Percentiles rank a stretch among this genome's conserved stretches.
Conservation (phyloP, 2,797 vertebrate species). For the Pampus argenteus region DNA sequence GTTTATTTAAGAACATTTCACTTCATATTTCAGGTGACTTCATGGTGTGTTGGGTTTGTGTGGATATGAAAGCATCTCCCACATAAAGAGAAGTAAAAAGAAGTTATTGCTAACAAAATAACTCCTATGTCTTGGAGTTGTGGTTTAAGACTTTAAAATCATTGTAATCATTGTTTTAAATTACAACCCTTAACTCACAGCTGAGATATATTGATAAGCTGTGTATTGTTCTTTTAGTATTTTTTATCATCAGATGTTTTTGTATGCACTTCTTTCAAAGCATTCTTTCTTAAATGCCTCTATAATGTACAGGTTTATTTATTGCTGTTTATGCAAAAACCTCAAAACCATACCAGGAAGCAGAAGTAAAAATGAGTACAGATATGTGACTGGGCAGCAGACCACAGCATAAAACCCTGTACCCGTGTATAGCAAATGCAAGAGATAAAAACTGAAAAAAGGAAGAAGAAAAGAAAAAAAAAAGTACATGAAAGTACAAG, state of each 20-base stretch:
- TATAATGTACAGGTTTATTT: neutral
- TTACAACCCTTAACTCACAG: neutral
- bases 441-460: constrained; percentile 23
- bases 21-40: neutral
- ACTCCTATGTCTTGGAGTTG: neutral
- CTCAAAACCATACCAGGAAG: constrained; percentile 31
- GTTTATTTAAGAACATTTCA: neutral
- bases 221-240: neutral
- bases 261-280: neutral
- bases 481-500: neutral
- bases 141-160: neutral
- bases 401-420: neutral
- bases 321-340: constrained; percentile 31
- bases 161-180: too few relatives aligned
- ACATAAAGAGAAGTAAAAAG: neutral
- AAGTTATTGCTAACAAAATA: too few relatives aligned
- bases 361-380: constrained; percentile 8
- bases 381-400: neutral
- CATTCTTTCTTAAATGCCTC: neutral
- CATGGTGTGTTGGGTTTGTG: neutral
- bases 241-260: neutral
- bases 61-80: neutral
- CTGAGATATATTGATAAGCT: neutral
- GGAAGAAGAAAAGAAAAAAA: constrained; percentile 19
- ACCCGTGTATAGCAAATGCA: neutral